phyloP scores from a whole-genome alignment of 1,140 invertebrate genomes.

The Drosophila funebris region DNA sequence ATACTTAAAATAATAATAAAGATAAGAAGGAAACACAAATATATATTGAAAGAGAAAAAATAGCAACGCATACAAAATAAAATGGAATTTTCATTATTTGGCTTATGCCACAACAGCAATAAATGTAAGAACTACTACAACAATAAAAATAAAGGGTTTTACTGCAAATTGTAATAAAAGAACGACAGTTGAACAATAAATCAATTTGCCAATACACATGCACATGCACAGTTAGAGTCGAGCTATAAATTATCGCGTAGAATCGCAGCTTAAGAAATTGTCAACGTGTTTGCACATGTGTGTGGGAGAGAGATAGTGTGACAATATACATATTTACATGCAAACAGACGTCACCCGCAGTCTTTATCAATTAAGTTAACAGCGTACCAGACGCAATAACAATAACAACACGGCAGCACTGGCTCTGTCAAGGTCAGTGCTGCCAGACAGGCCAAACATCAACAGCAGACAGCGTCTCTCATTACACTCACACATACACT shows the following conservation, averaged over 20 bases:
- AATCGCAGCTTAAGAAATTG: constrained; percentile 21
- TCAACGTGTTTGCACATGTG: constrained; percentile 1
- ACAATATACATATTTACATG: constrained; percentile 41
- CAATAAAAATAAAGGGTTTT: background rate
- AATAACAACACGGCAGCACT: background rate
- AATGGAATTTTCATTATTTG: too few species aligned
- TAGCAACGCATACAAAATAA: background rate
- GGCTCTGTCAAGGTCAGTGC: constrained; percentile 40
- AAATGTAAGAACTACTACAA: background rate
- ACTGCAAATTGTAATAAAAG: background rate
- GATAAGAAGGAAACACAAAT: constrained; percentile 3
- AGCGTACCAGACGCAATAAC: background rate
- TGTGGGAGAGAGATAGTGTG: background rate
- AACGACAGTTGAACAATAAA: constrained; percentile 2
- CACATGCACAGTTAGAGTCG: background rate
- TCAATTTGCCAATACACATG: constrained; percentile 5
- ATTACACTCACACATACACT: background rate
- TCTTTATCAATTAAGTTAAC: constrained; percentile 21
- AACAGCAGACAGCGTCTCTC: background rate
- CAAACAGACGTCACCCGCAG: background rate
- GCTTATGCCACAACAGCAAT: constrained; percentile 11
- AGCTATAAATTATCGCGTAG: constrained; percentile 8
- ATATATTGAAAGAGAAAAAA: background rate
- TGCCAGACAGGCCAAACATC: constrained; percentile 36
- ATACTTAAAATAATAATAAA: background rate